These are phyloP conservation scores for Folsomia manolachei DNA, from an alignment of 2,888 invertebrate species.

Conservation along the genomic window DNA sequence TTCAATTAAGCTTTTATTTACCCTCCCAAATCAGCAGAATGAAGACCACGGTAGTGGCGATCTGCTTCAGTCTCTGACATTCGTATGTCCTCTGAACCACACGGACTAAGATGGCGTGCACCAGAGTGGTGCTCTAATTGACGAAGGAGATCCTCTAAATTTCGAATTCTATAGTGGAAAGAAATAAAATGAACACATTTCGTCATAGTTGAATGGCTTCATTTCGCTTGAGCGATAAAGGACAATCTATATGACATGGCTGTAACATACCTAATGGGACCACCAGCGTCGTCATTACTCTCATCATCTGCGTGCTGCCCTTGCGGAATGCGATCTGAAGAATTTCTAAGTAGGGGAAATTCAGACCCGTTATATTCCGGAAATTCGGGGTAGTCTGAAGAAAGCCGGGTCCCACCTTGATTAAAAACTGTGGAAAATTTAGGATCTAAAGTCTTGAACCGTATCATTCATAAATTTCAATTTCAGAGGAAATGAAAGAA, in stretches of 20 bases:
- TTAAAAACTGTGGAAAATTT: slow-evolving; percentile 15
- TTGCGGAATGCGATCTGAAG: slow-evolving; percentile 49
- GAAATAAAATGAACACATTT: slow-evolving; percentile 16
- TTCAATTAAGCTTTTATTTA: too few species aligned
- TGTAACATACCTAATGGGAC: slow-evolving; percentile 47
- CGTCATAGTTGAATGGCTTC: slow-evolving; percentile 10
- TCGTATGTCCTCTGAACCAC: slow-evolving; percentile 80
- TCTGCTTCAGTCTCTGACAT: slow-evolving; percentile 88
- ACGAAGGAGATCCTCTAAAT: slow-evolving; percentile 83
- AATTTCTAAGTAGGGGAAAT: slow-evolving; percentile 49
- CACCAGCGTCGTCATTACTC: slow-evolving; percentile 49
- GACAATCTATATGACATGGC: neutral
- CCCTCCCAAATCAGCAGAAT: slow-evolving; percentile 54
- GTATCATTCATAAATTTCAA: neutral
- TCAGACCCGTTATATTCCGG: slow-evolving; percentile 49
- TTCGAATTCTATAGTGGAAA: slow-evolving; percentile 69
- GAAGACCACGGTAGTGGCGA: slow-evolving; percentile 79
- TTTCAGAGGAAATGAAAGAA: neutral
- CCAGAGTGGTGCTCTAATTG: slow-evolving; percentile 79
- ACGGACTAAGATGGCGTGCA: slow-evolving; percentile 73
- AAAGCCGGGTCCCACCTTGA: slow-evolving; percentile 51
- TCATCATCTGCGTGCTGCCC: slow-evolving; percentile 48
- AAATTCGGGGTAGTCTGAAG: slow-evolving; percentile 60
- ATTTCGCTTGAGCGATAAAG: too few species aligned
- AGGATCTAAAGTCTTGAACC: neutral